Evolutionary conservation across 2,797 vertebrate genomes (phyloP), one percentile per base, ranked within the genome.

Genomic region (Dendrocincla tyrannina): DNA sequence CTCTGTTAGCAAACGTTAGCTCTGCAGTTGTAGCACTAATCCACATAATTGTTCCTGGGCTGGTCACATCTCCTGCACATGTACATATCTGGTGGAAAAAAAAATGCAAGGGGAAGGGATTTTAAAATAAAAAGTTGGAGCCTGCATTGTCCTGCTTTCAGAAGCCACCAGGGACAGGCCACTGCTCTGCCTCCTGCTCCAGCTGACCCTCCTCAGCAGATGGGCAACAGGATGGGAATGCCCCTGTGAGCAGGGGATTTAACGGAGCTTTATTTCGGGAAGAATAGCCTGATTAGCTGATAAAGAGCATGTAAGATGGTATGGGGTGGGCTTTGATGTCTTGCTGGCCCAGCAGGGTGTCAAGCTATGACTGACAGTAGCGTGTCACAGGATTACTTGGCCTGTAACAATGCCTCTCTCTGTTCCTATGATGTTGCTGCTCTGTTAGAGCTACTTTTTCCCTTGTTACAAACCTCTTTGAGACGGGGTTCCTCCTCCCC

Each of bases 221-320:
- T 98, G 98, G 98, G 97, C 96, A 97, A 97, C 97, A 97, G 97
- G 96, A 90, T 95, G 86, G 84, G 95, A 91, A 95, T 97, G 93
- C 96, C 97, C 97, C 96, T 96, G 98, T 95, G 97, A 97, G 97
- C 96, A 60, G 96, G 96, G 98, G 98, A 98, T 98, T 98, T 98
- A 97, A 82, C 60, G 70, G 96, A 95, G 98, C 98, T 98, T 98
- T 98, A 97, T 98, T 95, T 94, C 67, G 66, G 97, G 94, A 98
- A 98, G 98, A 98, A 98, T 98, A 97, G 98, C 91, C 97, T 98
- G 98, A 98, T 98, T 98, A 98, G 98, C 95, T 28, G 93, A 94
- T 98, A 98, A 98, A 97, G 98, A 98, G 97, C 98, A 97, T 98
- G 97, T 98, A 97, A 97, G 98, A 98, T 97, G 97, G 98, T 94